phyloP scores from a whole-genome alignment of 1,140 invertebrate genomes.

The Drosophila leontia region DNA sequence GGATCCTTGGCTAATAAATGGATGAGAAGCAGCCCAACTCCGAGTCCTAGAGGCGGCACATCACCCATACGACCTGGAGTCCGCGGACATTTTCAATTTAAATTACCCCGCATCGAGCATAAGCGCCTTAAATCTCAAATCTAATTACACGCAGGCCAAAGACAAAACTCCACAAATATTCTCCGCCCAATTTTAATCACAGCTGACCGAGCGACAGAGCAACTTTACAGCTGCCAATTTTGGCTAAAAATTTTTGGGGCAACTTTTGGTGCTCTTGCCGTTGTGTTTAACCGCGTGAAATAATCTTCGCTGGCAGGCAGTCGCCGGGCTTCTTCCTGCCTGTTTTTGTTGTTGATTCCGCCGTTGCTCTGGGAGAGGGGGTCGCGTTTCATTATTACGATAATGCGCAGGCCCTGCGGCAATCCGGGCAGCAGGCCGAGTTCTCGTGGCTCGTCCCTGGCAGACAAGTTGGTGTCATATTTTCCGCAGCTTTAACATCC shows the following conservation, averaged over 20 bases:
- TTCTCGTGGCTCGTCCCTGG: slow-evolving; percentile 18
- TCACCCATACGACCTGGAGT: slow-evolving; percentile 25
- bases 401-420: slow-evolving; percentile 74
- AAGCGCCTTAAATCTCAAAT: slow-evolving; percentile 79
- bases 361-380: slow-evolving; percentile 8
- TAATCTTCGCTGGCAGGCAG: slow-evolving; percentile 79
- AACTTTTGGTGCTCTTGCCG: slow-evolving; percentile 53
- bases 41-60: background rate
- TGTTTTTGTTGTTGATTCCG: slow-evolving; percentile 27
- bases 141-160: slow-evolving; percentile 75
- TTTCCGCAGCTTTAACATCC: slow-evolving; percentile 82
- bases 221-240: slow-evolving; percentile 59
- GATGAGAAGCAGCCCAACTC: background rate
- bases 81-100: slow-evolving; percentile 47
- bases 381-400: slow-evolving; percentile 73
- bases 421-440: slow-evolving; percentile 33
- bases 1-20: slow-evolving; percentile 10
- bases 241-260: slow-evolving; percentile 40
- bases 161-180: slow-evolving; percentile 75
- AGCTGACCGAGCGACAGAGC: slow-evolving; percentile 55
- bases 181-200: slow-evolving; percentile 62
- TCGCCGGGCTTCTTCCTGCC: slow-evolving; percentile 19
- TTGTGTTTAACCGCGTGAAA: slow-evolving; percentile 82
- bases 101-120: slow-evolving; percentile 54
- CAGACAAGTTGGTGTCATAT: slow-evolving; percentile 75